A percentile compares a stretch with the other conserved stretches of the same genome.
phyloP scores from a whole-genome alignment of 2,113 vertebrate genomes.

The Cyanocitta stelleri region DNA sequence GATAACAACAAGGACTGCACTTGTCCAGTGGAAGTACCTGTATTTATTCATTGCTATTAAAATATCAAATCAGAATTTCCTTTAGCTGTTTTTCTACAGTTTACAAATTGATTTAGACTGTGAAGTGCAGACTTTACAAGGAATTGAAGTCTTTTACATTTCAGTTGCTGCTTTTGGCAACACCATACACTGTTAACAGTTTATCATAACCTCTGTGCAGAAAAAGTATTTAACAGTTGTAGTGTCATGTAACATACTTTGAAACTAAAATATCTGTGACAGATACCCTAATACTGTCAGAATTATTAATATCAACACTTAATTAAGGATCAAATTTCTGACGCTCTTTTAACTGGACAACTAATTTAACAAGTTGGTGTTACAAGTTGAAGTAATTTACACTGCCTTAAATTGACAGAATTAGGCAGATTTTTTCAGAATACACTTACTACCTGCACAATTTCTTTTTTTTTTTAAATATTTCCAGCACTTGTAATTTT shows the following conservation, averaged over 20 bases:
- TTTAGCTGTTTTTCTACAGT: background rate
- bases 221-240: background rate
- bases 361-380: conserved; percentile 39
- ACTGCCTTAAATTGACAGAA: conserved; percentile 29
- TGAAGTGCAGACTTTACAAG: background rate
- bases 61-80: background rate
- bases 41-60: background rate
- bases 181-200: background rate
- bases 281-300: background rate
- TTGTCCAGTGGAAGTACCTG: background rate
- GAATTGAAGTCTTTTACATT: background rate
- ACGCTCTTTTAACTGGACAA: background rate
- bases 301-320: conserved; percentile 30
- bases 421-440: conserved; percentile 1
- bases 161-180: background rate
- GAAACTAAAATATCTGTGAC: conserved; percentile 3
- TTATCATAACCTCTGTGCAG: background rate
- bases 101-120: background rate
- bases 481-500: conserved; percentile 1
- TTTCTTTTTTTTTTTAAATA: background rate
- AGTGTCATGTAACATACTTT: background rate
- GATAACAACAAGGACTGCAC: background rate
- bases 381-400: conserved; percentile 48
- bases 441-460: background rate
- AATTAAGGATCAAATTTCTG: conserved; percentile 43